Percentiles rank a stretch among this genome's conserved stretches.
Evolutionary conservation across 2,113 vertebrate species (phyloP).

Genomic region (Excalfactoria chinensis): DNA sequence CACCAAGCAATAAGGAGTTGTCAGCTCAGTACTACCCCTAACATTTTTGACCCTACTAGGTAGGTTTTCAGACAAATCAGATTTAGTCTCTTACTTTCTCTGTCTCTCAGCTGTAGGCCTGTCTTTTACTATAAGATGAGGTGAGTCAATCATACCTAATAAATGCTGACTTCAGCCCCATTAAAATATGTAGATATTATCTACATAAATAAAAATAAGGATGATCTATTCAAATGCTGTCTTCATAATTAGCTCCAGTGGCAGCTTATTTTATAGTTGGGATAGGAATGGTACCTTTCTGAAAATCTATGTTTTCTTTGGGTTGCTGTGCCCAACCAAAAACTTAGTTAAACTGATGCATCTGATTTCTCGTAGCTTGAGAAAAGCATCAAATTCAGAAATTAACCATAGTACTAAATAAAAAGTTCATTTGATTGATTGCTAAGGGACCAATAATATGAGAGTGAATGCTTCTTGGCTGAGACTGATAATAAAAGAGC

Average conservation of each 20-base stretch:
- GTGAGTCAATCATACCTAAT: not conserved
- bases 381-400: not conserved
- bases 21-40: not conserved
- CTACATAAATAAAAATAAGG: not conserved
- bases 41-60: fast-evolving
- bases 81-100: not conserved
- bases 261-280: not conserved
- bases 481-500: not conserved
- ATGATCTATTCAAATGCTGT: not conserved
- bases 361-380: not conserved
- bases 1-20: not conserved
- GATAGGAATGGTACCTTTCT: not conserved
- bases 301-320: not conserved
- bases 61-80: not conserved
- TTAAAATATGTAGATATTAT: not conserved
- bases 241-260: not conserved
- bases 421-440: not conserved
- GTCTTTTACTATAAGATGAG: not conserved
- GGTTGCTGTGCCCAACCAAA: not conserved
- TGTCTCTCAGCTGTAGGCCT: not conserved
- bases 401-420: not conserved
- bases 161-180: not conserved
- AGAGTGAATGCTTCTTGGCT: not conserved
- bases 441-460: not conserved
- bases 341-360: not conserved